These are phyloP conservation scores for Hypsopygia costalis DNA, from an alignment of 2,888 invertebrate genomes.

Conservation along the genomic window DNA sequence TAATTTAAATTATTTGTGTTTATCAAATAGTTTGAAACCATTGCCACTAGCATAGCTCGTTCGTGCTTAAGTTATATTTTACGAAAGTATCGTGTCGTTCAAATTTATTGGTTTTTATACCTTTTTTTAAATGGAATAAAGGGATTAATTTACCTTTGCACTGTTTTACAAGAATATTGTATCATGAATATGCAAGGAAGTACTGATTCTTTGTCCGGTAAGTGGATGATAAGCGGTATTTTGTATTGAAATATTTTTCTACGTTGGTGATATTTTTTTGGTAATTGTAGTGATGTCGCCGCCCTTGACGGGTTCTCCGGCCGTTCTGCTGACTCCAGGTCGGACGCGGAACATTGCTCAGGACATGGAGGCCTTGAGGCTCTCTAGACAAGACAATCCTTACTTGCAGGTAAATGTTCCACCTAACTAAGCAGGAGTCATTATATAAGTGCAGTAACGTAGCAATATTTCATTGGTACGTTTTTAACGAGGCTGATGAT, in stretches of 20 bases:
- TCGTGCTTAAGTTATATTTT: neutral
- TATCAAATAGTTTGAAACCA: neutral
- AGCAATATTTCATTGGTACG: no score
- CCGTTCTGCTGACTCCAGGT: constrained; percentile 86
- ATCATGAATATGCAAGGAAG: constrained; percentile 59
- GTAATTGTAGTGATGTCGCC: constrained; percentile 51
- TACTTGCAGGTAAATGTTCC: constrained; percentile 83
- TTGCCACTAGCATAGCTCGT: neutral
- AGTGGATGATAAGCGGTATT: constrained; percentile 21
- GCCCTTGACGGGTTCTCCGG: constrained; percentile 66
- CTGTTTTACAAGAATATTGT: neutral
- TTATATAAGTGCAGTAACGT: constrained; percentile 4
- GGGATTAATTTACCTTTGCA: constrained; percentile 5
- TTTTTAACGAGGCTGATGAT: no score
- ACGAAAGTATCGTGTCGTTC: neutral
- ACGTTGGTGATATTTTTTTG: constrained; percentile 17
- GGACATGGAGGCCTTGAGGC: constrained; percentile 90
- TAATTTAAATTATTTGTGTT: neutral
- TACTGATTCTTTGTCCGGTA: constrained; percentile 65
- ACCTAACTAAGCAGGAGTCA: neutral
- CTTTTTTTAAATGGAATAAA: neutral
- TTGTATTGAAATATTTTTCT: constrained; percentile 9
- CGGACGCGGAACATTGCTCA: constrained; percentile 89
- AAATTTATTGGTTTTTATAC: constrained; percentile 1
- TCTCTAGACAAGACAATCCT: constrained; percentile 92